These are phyloP conservation scores for Clamator glandarius DNA, from an alignment of 2,797 vertebrate species.

Conservation along the genomic window DNA sequence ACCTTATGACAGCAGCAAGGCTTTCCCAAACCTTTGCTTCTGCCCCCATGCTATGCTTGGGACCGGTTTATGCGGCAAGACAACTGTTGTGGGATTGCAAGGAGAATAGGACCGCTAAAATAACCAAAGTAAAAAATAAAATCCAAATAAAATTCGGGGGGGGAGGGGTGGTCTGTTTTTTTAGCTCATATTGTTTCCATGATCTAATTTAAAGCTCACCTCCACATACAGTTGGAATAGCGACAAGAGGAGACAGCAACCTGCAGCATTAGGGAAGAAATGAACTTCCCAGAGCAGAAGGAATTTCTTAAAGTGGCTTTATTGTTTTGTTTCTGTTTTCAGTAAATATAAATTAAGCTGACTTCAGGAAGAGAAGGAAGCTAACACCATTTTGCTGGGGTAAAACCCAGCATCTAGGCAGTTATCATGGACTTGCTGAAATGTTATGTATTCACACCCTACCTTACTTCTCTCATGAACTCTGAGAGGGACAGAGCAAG, in stretches of 20 bases:
- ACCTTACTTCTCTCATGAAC: background rate
- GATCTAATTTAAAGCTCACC: background rate
- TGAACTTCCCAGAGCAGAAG: background rate
- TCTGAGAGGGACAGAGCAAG: background rate
- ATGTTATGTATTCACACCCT: background rate
- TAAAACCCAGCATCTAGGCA: background rate
- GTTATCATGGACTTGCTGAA: background rate
- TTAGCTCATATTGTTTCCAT: background rate
- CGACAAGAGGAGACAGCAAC: background rate
- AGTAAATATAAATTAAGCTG: background rate
- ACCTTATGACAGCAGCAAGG: background rate
- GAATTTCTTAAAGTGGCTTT: background rate
- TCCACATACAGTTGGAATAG: background rate
- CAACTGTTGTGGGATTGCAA: background rate
- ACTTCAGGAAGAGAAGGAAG: background rate
- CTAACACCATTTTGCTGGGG: background rate
- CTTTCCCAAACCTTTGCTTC: background rate
- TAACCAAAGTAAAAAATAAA: background rate
- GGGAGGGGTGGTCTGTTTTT: background rate
- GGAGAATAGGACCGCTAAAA: background rate
- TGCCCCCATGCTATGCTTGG: background rate
- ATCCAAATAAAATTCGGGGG: background rate
- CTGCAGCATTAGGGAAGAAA: background rate
- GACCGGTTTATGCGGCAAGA: background rate
- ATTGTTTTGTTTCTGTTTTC: constrained; percentile 1